Evolutionary conservation across 2,797 vertebrate genomes (phyloP), one percentile per base, ranked within the genome.

Genomic region (Gallinago solitaria): DNA sequence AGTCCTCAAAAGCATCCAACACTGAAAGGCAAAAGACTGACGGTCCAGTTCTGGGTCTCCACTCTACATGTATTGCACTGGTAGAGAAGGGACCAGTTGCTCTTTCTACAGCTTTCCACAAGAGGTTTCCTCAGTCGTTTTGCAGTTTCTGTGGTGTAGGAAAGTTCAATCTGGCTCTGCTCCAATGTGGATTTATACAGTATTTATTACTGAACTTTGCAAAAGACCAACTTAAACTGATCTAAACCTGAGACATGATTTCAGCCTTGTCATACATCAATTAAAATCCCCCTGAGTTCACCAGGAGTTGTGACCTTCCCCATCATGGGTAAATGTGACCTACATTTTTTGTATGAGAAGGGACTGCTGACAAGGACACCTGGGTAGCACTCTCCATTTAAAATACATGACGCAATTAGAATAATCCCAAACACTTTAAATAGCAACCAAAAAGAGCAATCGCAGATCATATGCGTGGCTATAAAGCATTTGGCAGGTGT

Each of bases 401-500:
- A 95, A 96, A 89, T 65, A 94, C 83, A 48, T 1, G 12, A 87
- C 12, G 83, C 61, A 93, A 92, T 85, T 83, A 94, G 50, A 95
- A 87, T 75, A 93, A 93, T 83, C 33, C 75, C n/a, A 60, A 95
- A 85, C 27, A 81, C 69, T 94, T 77, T 78, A 76, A 85, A 90
- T 13, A 90, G 88, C 30, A 77, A 56, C 64, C n/a, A 32, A 56
- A 43, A 56, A 57, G 75, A 57, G 53, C 28, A 73, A 68, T 27
- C 92, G 60, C 64, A 78, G 53, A 90, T 70, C 56, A 89, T 35
- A 76, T 7, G 37, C 7, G 1, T 45, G 37, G 81, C 75, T 90
- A 90, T 89, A 94, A 94, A 90, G 89, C 28, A 12, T 93, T 95
- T 92, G 89, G 81, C 94, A 96, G 92, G 59, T 97, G 90, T 78